phyloP scores from a whole-genome alignment of 2,888 invertebrate species.

The Lordiphosa andalusiaca region DNA sequence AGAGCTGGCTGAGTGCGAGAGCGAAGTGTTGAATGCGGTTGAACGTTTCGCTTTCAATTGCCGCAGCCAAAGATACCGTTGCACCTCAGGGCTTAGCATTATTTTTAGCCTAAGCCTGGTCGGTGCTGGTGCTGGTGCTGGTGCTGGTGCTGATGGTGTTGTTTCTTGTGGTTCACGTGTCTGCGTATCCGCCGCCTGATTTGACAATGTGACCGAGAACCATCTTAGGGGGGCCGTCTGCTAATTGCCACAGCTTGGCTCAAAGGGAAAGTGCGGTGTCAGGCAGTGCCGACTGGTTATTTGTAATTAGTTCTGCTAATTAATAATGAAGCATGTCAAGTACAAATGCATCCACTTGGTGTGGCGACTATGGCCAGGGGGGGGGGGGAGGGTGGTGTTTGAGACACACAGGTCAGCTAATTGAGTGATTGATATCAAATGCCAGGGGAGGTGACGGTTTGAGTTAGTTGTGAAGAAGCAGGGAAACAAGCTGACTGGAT shows the following conservation, averaged over 20 bases:
- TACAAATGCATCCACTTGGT: conserved; percentile 7
- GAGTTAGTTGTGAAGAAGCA: too few relatives aligned
- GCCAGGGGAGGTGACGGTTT: background rate
- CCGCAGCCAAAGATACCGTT: conserved; percentile 8
- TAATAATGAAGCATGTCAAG: conserved; percentile 39
- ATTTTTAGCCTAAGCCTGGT: conserved; percentile 24
- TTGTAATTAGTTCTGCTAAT: conserved; percentile 52
- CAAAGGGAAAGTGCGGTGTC: background rate
- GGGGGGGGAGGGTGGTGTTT: too few relatives aligned
- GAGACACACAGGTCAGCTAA: conserved; percentile 3
- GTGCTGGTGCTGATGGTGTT: background rate
- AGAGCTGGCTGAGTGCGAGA: background rate
- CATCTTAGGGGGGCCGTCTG: conserved; percentile 2
- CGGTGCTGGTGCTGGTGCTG: conserved; percentile 32
- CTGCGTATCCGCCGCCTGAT: conserved; percentile 26
- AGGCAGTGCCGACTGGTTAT: conserved; percentile 1
- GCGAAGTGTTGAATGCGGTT: background rate
- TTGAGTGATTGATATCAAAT: conserved; percentile 8
- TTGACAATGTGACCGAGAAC: conserved; percentile 50
- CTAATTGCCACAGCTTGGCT: conserved; percentile 33
- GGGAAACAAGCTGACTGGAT: too few relatives aligned
- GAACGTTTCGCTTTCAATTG: conserved; percentile 8
- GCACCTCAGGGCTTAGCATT: conserved; percentile 15
- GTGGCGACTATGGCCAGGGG: background rate
- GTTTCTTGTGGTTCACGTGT: conserved; percentile 2